Evolutionary conservation across 1,140 invertebrate species (phyloP).

Genomic region (Camponotus vicinus): DNA sequence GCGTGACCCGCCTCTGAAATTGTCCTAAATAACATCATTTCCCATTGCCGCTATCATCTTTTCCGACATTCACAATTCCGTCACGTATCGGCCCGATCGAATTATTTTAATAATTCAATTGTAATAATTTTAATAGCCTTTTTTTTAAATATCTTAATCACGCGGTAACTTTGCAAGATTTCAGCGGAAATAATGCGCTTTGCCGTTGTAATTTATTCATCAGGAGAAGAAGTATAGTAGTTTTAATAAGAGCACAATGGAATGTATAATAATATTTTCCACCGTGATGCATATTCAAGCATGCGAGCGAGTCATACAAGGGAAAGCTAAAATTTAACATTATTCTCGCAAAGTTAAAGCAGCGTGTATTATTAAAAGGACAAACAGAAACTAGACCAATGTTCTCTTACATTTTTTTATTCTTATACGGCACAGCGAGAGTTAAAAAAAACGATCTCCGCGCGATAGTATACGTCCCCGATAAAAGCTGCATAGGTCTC

Average conservation of each 20-base stretch:
- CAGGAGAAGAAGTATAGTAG: not conserved
- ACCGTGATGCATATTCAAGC: not conserved
- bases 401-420: not conserved
- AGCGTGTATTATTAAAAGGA: not conserved
- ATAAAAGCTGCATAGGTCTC: not conserved
- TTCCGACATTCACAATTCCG: conserved; percentile 17
- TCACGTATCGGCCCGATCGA: conserved; percentile 20
- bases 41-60: conserved; percentile 54
- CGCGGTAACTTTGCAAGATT: too few relatives aligned
- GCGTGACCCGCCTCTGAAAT: conserved; percentile 68
- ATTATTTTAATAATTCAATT: not conserved
- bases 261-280: not conserved
- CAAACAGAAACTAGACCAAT: not conserved
- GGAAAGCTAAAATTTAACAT: not conserved
- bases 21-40: conserved; percentile 66
- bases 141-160: too few relatives aligned
- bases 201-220: not conserved
- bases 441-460: not conserved
- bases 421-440: not conserved
- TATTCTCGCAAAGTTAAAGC: not conserved
- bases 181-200: not conserved
- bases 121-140: conserved; percentile 18
- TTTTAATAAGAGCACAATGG: not conserved
- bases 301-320: not conserved
- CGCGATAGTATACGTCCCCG: not conserved